Base-by-base conservation (phyloP, 2,888 invertebrate species). In the Lithosia quadra region DNA sequence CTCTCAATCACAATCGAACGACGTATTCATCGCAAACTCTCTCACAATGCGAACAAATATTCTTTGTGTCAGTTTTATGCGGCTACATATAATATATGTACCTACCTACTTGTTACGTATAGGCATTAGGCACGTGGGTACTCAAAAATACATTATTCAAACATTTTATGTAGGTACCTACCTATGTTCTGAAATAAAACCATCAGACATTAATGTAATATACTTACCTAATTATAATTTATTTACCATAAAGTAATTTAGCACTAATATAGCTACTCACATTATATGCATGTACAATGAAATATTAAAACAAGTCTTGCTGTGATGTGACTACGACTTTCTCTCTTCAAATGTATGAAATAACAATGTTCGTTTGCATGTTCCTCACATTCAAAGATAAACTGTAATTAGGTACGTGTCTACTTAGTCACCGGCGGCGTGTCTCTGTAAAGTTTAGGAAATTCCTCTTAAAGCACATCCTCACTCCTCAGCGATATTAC, bases 301-400 rank as follows among this genome's bases (percentile, higher is more conserved):
- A 74, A 73, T 70, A 75, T 73, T 72, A 63, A 49, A 68, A 71
- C 67, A 64, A 78, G 74, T 77, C 77, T 71, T 75, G 81, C 82
- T 82, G 77, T 28, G 18, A 33, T 58, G n/a, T 81, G 82, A 71
- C 74, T 63, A 74, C 73, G 77, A 85, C 90, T 90, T 90, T 90
- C 90, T 84, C 89, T 79, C 75, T 72, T 73, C 63, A 78, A 79
- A 79, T 79, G 79, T 83, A 73, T 76, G 76, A 76, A 83, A 81
- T 77, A 79, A 82, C 80, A 78, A 78, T 84, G 78, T 65, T 63
- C 24, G 69, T 83, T 81, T 75, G 77, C 80, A 73, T 80, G 78
- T 79, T 76, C 73, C 71, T 66, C 74, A 74, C 69, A 77, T 66
- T 55, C 66, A 33, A 73, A 81, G 72, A 82, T 82, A 78, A 81